Base-by-base conservation (phyloP, 2,113 vertebrate species). In the Chaetodon trifascialis region DNA sequence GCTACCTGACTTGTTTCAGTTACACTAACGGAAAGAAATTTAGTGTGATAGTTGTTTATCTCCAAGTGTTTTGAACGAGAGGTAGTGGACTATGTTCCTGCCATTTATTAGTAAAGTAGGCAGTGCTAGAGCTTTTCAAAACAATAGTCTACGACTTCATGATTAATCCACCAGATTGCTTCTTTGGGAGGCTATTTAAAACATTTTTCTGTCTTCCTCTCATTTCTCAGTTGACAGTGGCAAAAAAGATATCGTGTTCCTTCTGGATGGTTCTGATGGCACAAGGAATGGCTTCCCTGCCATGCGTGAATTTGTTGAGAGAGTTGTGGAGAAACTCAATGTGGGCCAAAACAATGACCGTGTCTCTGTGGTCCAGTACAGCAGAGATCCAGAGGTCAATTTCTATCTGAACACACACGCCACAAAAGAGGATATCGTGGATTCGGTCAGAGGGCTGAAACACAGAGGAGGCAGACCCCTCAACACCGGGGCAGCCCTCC, bases 401-500 rank as follows among this genome's bases (percentile, higher is more conserved):
- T 94, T 94, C 88, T 90, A 90, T 76, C 85, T 94, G 46, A 93
- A 92, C 56, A 88, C 90, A 0, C 84, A 86, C 69, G 51, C 6
- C 0, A 76, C 67, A 34, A 86, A 85, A 51, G 23, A 17, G 14
- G 56, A 85, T 34, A 63, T 81, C 16, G 54, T 88, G 30, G 52
- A 58, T n/a, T 47, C 40, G 5, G 49, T 90, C 19, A 68, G 47
- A 79, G 55, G n/a, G 10, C 69, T 89, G 51, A 79, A 56, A 19
- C 51, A 68, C 64, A 89, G 58, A 70, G 64, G 78, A 0, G 91
- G 89, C 63, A 95, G 86, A 77, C 10, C 89, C 8, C 93, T 96
- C 70, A 96, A 96, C 47, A 85, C 96, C 47, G 97, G 96, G 75
- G 93, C 88, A 0, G 84, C 87, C 17, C 91, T 97, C 74, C 94